Conservation (phyloP, 2,113 vertebrate species). For the Raja brachyura region DNA sequence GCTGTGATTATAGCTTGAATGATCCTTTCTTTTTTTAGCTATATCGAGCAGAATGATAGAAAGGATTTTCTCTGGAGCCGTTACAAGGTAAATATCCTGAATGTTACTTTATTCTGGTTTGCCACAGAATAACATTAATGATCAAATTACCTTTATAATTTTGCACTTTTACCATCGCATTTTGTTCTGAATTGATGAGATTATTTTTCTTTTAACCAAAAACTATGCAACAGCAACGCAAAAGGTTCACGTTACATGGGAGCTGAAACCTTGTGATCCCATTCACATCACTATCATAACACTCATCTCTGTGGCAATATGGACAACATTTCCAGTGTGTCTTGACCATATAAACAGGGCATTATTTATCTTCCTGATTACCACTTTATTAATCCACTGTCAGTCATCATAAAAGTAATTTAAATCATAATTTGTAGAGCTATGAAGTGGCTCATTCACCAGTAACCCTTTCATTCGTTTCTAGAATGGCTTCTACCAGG, state of each 20-base stretch:
- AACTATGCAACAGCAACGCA: background rate
- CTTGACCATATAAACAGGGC: no score
- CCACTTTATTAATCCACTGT: no score
- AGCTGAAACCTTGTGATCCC: background rate
- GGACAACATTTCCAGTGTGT: no score
- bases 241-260: background rate
- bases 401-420: no score
- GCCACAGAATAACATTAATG: background rate
- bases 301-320: no score
- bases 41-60: conserved; percentile 83
- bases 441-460: no score
- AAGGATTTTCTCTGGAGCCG: conserved; percentile 87
- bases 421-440: no score
- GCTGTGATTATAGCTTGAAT: conserved; percentile 32
- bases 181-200: background rate
- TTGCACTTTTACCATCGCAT: background rate
- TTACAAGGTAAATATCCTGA: conserved; percentile 66
- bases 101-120: background rate
- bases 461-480: no score
- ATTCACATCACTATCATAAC: background rate
- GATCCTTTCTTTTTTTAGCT: conserved; percentile 55
- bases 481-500: no score
- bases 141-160: background rate
- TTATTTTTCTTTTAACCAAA: background rate
- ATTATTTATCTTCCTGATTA: no score